A percentile compares a stretch with the other conserved stretches of the same genome.
phyloP scores from a whole-genome alignment of 2,797 vertebrate species.

The Coregonus sp. region DNA sequence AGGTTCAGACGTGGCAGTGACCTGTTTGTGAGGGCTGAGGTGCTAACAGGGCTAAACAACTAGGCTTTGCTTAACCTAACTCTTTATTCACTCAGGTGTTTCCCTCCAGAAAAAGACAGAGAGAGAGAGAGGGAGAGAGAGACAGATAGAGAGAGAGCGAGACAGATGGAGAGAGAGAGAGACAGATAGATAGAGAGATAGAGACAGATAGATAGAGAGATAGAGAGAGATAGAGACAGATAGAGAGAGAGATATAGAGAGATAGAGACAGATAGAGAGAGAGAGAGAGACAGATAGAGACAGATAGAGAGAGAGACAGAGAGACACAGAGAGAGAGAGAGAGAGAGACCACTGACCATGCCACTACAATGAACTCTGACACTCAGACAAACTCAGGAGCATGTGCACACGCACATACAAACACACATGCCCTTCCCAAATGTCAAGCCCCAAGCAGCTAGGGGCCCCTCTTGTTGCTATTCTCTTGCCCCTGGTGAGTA shows the following conservation, averaged over 20 bases:
- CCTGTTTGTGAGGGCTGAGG: conserved; percentile 10
- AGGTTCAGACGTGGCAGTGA: conserved; percentile 6
- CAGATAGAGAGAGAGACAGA: too few relatives aligned
- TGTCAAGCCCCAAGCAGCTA: conserved; percentile 39
- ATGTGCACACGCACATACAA: not conserved
- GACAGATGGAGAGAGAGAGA: not conserved
- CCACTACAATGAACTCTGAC: not conserved
- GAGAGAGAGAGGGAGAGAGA: not conserved
- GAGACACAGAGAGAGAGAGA: not conserved
- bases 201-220: too few relatives aligned
- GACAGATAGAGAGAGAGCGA: not conserved
- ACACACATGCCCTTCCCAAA: conserved; percentile 23
- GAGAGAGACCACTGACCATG: conserved; percentile 21
- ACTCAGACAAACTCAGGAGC: not conserved
- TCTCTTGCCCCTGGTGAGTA: conserved; percentile 56
- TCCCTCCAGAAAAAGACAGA: conserved; percentile 24
- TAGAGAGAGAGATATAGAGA: too few relatives aligned
- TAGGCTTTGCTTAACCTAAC: conserved; percentile 62
- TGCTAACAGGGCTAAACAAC: conserved; percentile 30
- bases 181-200: not conserved
- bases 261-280: too few relatives aligned
- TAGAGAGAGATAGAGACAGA: too few relatives aligned
- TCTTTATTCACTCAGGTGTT: conserved; percentile 63
- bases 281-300: too few relatives aligned
- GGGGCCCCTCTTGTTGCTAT: conserved; percentile 31